phyloP scores from a whole-genome alignment of 1,140 invertebrate species.

The Zaprionus inermis region DNA sequence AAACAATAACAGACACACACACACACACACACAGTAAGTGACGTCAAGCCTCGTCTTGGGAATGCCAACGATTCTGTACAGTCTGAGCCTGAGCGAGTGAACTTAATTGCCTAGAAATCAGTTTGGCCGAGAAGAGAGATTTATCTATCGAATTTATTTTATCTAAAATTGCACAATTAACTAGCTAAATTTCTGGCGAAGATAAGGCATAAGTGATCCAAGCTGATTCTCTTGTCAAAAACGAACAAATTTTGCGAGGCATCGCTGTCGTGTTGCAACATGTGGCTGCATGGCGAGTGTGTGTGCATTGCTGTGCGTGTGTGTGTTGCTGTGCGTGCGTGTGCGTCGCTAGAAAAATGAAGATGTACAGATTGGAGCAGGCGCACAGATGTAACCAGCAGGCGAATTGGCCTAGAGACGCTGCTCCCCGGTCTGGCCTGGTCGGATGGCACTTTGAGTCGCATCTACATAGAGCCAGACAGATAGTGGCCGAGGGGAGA shows the following conservation, averaged over 20 bases:
- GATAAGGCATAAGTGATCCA: constrained; percentile 15
- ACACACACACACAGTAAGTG: constrained; percentile 8
- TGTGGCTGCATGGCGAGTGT: constrained; percentile 21
- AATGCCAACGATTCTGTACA: constrained; percentile 30
- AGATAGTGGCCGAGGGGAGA: too few species aligned
- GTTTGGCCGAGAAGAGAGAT: not conserved
- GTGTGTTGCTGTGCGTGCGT: constrained; percentile 12
- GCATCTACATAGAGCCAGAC: constrained; percentile 12
- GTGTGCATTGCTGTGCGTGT: constrained; percentile 1
- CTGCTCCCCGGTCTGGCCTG: not conserved
- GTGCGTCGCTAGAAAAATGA: constrained; percentile 74
- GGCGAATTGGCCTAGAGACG: constrained; percentile 40
- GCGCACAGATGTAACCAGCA: constrained; percentile 57
- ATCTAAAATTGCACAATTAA: constrained; percentile 36
- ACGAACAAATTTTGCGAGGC: constrained; percentile 21
- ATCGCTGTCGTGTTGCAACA: constrained; percentile 17
- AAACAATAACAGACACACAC: constrained; percentile 14
- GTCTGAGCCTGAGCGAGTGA: constrained; percentile 14
- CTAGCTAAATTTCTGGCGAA: constrained; percentile 8
- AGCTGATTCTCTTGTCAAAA: constrained; percentile 13
- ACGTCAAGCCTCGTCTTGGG: constrained; percentile 24
- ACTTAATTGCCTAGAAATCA: constrained; percentile 9
- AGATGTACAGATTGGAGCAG: constrained; percentile 78
- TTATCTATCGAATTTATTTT: constrained; percentile 11
- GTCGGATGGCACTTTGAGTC: constrained; percentile 61